Evolutionary conservation across 2,888 invertebrate species (phyloP), one percentile per base, ranked within the genome.

Genomic region (Dicroscelio sp.): DNA sequence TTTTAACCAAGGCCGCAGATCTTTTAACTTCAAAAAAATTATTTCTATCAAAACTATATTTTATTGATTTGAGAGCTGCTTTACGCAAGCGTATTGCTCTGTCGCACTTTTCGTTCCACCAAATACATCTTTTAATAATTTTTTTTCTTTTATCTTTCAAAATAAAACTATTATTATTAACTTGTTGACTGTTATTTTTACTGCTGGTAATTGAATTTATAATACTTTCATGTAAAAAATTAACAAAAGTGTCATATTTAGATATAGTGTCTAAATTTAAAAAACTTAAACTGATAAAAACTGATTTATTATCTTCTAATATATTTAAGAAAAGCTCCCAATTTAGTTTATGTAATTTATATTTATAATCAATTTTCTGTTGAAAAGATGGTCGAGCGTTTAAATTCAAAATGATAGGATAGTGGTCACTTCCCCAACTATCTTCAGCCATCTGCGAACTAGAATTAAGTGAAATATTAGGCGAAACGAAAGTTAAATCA

Each of bases 81-180:
- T 82, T 92, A 0, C 87, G 10, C 8, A 71, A 4, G 0, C 88
- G 23, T 2, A 80, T 38, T 0, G 65, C 86, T 31, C 43, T 90
- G 0, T 76, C 55, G 38, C 90, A 92, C 2, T 71, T 33, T 5
- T 85, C 82, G 38, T 92, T 92, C 85, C 88, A 92, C 88, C 90
- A 90, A 20, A 84, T 78, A 38, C 83, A 76, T 23, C n/a, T 38
- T 60, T 27, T 2, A 17, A 2, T 4, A 48, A 14, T 48, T 35
- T 67, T 67, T 35, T 30, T 67, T 35, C 33, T 65, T 31, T 20
- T 65, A 65, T 10, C 33, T 31, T 65, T 65, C 14, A 10, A 31
- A 4, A 52, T n/a, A 65, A n/a, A n/a, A n/a, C n/a, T n/a, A n/a
- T n/a, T n/a, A n/a, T n/a, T n/a, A n/a, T n/a, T n/a, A n/a, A n/a